Conservation (phyloP, 2,797 vertebrate species). For the Steatocranus sp. region DNA sequence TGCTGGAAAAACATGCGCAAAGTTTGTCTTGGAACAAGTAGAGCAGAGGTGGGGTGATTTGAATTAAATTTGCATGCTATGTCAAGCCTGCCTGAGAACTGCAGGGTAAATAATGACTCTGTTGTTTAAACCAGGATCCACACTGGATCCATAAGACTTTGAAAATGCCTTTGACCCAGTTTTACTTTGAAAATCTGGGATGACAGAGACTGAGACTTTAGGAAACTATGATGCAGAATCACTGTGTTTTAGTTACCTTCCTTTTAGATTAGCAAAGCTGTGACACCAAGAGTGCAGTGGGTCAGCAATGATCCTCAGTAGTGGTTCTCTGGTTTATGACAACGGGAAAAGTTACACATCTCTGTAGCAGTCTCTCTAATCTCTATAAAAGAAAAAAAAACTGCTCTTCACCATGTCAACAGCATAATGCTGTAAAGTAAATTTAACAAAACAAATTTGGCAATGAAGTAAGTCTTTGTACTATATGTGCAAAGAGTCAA, state of each 20-base stretch:
- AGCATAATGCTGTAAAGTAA: background rate
- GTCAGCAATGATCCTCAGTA: background rate
- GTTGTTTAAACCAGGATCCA: background rate
- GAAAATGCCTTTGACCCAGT: background rate
- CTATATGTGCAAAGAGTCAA: background rate
- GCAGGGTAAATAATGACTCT: background rate
- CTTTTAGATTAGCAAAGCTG: background rate
- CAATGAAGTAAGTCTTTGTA: background rate
- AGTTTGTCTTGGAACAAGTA: background rate
- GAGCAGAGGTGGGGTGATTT: constrained; percentile 1
- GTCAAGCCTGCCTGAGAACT: background rate
- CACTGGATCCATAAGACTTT: background rate
- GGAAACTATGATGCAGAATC: background rate
- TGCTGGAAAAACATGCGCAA: background rate
- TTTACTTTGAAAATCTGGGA: background rate
- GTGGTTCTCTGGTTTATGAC: background rate
- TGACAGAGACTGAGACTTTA: background rate
- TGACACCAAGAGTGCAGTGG: background rate
- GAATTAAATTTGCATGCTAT: constrained; percentile 28
- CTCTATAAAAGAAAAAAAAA: background rate
- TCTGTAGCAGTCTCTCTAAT: background rate
- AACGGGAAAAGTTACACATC: background rate
- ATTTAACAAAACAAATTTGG: background rate
- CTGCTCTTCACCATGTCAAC: background rate
- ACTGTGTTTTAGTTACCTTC: background rate